These are phyloP conservation scores for Gopherus evgoodei DNA, from an alignment of 2,113 vertebrate species.

Conservation along the genomic window DNA sequence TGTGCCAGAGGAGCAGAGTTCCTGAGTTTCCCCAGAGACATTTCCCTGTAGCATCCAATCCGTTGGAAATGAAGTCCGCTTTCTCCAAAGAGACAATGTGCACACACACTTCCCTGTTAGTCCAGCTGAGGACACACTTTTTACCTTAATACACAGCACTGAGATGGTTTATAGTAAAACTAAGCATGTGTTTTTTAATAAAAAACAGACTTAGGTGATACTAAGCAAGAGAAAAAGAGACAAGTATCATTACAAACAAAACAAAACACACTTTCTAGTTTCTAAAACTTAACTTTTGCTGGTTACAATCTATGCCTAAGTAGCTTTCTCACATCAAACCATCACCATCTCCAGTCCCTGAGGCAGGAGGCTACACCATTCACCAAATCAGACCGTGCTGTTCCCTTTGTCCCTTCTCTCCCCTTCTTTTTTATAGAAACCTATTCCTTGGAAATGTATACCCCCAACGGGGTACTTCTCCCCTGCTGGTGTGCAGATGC, in stretches of 20 bases:
- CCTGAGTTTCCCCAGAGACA: neutral
- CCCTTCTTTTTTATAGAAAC: neutral
- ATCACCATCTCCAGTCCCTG: neutral
- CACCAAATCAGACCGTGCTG: neutral
- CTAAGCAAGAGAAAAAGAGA: too few relatives aligned
- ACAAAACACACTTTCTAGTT: too few relatives aligned
- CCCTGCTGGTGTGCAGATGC: neutral
- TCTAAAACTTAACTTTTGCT: too few relatives aligned
- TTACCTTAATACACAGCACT: neutral
- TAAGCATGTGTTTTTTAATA: too few relatives aligned
- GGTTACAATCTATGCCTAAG: neutral
- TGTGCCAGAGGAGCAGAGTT: neutral
- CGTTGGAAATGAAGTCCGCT: neutral
- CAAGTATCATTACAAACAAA: too few relatives aligned
- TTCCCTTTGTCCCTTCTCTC: neutral
- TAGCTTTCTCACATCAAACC: neutral
- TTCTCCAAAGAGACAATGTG: neutral
- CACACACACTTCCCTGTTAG: neutral
- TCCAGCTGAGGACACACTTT: neutral
- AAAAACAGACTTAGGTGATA: too few relatives aligned
- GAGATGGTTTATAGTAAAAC: too few relatives aligned
- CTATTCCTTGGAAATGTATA: neutral
- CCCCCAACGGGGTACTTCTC: neutral
- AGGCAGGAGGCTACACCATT: neutral
- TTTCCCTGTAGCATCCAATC: neutral